A percentile compares a stretch with the other conserved stretches of the same genome.
Evolutionary conservation across 2,888 invertebrate species (phyloP).

Genomic region (Conops quadrifasciatus): DNA sequence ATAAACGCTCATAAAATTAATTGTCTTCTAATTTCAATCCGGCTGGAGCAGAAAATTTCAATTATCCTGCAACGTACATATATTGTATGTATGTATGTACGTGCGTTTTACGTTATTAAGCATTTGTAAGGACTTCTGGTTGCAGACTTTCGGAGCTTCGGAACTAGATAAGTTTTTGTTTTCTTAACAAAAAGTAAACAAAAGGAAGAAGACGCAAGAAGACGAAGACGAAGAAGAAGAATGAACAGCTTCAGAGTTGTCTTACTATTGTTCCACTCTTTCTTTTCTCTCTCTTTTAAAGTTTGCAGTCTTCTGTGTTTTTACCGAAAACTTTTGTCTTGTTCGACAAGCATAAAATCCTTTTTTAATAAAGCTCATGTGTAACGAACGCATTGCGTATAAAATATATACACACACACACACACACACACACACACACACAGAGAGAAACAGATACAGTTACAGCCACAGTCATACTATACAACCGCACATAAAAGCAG

Average conservation of each 20-base stretch:
- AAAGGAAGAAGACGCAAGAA: not conserved
- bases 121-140: too few species aligned
- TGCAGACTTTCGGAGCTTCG: too few species aligned
- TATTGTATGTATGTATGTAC: too few species aligned
- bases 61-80: too few species aligned
- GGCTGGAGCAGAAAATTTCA: too few species aligned
- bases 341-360: not conserved
- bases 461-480: not conserved
- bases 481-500: not conserved
- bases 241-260: not conserved
- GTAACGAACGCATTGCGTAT: conserved; percentile 1
- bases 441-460: not conserved
- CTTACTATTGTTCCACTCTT: not conserved
- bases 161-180: not conserved
- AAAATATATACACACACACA: not conserved
- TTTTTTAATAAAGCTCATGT: not conserved
- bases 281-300: not conserved
- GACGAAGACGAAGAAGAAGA: not conserved
- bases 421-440: not conserved
- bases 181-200: not conserved
- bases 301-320: not conserved
- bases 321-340: not conserved
- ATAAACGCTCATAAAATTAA: too few species aligned
- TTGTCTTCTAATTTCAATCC: too few species aligned
- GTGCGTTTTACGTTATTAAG: too few species aligned